These are phyloP conservation scores for Hydropsyche betteni DNA, from an alignment of 2,888 invertebrate species.

Conservation along the genomic window DNA sequence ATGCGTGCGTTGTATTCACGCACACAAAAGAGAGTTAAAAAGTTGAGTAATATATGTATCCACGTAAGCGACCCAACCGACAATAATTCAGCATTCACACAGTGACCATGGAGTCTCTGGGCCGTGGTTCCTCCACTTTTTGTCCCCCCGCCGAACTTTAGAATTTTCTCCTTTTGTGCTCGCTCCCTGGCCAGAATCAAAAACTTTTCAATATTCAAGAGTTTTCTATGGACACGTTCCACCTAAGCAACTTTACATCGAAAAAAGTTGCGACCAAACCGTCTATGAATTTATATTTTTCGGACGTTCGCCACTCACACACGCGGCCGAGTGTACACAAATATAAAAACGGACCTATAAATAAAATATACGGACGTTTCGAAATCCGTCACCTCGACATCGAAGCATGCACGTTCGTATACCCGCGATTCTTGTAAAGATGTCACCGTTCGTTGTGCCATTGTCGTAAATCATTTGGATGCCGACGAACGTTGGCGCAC, in stretches of 20 bases:
- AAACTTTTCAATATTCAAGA: constrained; percentile 51
- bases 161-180: constrained; percentile 50
- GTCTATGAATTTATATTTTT: constrained; percentile 46
- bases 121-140: constrained; percentile 51
- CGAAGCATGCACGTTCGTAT: background rate
- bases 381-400: constrained; percentile 9
- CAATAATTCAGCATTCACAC: constrained; percentile 51
- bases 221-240: constrained; percentile 47
- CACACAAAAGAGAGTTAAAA: constrained; percentile 20
- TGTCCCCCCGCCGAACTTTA: constrained; percentile 51
- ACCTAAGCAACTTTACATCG: constrained; percentile 49
- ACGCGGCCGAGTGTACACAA: background rate
- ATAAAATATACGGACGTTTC: background rate
- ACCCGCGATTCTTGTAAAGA: constrained; percentile 13
- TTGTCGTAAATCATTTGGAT: constrained; percentile 28
- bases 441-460: constrained; percentile 14
- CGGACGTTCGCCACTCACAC: constrained; percentile 31
- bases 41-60: constrained; percentile 33
- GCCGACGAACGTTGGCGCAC: constrained; percentile 1
- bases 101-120: constrained; percentile 50
- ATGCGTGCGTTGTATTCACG: background rate
- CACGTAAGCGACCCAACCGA: constrained; percentile 35
- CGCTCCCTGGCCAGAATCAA: constrained; percentile 46
- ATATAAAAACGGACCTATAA: background rate
- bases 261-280: constrained; percentile 45